Evolutionary conservation across 2,113 vertebrate species (phyloP).

Genomic region (Vulpes vulpes): DNA sequence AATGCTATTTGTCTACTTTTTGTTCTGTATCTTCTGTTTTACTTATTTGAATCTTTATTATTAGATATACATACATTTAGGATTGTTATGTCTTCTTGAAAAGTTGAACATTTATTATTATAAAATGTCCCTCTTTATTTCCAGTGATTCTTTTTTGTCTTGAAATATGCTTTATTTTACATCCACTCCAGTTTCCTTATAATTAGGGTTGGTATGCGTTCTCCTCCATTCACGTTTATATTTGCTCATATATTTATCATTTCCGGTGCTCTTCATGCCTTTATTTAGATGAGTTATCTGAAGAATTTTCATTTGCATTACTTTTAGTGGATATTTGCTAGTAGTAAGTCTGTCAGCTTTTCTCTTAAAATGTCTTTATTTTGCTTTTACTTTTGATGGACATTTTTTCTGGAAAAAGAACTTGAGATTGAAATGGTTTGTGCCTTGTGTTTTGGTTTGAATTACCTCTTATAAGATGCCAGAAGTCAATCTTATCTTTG

Average conservation of each 20-base stretch:
- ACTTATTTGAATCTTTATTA: background rate
- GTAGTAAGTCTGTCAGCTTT: conserved; percentile 18
- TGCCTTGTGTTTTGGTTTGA: background rate
- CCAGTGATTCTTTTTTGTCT: background rate
- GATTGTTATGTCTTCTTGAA: background rate
- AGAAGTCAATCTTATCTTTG: background rate
- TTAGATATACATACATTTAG: background rate
- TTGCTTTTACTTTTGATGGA: background rate
- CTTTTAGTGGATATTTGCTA: background rate
- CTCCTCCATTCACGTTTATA: background rate
- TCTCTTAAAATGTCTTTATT: background rate
- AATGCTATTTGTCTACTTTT: background rate
- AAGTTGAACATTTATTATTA: background rate
- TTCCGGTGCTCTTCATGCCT: background rate
- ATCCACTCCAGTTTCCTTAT: background rate
- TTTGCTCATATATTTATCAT: background rate
- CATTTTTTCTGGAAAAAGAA: conserved; percentile 25
- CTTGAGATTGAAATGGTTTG: background rate
- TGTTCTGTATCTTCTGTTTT: background rate
- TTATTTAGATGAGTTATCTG: background rate
- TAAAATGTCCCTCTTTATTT: background rate
- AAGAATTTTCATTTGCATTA: background rate
- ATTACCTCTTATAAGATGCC: background rate
- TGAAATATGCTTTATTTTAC: background rate
- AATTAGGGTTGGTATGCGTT: background rate